Percentiles rank a stretch among this genome's conserved stretches.
These are phyloP conservation scores for Tholera decimalis DNA, from an alignment of 2,888 invertebrate species.

Conservation along the genomic window DNA sequence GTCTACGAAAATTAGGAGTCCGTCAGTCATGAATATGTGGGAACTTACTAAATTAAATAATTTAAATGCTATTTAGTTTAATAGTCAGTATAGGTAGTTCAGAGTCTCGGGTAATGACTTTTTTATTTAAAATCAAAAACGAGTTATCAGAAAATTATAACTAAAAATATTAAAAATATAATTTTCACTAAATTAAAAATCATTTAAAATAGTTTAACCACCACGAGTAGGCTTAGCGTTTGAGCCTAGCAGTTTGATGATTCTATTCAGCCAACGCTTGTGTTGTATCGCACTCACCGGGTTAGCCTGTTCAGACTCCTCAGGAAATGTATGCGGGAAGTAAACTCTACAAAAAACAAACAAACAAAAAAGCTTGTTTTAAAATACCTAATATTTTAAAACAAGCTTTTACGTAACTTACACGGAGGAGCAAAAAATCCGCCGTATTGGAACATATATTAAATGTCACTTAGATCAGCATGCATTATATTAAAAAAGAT, in stretches of 20 bases:
- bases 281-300: constrained; percentile 79
- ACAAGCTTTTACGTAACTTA: background rate
- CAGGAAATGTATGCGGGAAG: constrained; percentile 79
- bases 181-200: background rate
- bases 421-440: too few relatives aligned
- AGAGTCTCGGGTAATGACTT: background rate
- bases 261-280: constrained; percentile 81
- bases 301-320: constrained; percentile 68
- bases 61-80: too few relatives aligned
- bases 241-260: constrained; percentile 73
- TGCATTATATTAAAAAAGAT: too few relatives aligned
- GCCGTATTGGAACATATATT: too few relatives aligned
- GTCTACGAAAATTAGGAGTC: constrained; percentile 13
- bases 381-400: too few relatives aligned
- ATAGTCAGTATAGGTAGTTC: too few relatives aligned
- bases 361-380: constrained; percentile 2
- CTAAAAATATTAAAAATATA: background rate
- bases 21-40: constrained; percentile 2
- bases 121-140: background rate
- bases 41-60: constrained; percentile 5
- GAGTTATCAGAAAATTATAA: background rate
- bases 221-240: background rate
- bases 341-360: constrained; percentile 67
- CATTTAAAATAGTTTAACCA: background rate
- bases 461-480: too few relatives aligned